Percentiles rank a stretch among this genome's conserved stretches.
These are phyloP conservation scores for Acheta domesticus DNA, from an alignment of 2,888 invertebrate genomes.

Conservation along the genomic window DNA sequence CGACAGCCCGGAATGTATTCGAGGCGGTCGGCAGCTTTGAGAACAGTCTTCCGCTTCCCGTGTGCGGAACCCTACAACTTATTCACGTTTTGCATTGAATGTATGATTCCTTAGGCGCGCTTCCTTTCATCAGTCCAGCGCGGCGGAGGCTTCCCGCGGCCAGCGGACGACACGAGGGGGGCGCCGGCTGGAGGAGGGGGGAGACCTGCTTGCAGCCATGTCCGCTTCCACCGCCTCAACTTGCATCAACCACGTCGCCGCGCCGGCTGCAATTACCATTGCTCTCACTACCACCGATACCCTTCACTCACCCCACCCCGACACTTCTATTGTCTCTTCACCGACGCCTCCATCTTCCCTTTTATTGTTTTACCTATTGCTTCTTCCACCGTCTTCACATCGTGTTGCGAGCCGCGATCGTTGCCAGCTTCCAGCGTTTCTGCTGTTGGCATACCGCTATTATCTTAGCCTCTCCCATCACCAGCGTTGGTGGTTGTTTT, in stretches of 20 bases:
- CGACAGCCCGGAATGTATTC: constrained; percentile 6
- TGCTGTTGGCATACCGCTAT: no score
- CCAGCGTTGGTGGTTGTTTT: no score
- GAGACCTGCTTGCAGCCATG: not conserved
- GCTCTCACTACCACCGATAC: no score
- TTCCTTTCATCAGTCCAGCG: not conserved
- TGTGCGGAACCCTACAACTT: not conserved
- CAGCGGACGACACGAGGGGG: not conserved
- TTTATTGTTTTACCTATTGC: no score
- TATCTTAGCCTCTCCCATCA: no score
- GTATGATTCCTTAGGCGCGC: not conserved
- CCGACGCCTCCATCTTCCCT: no score
- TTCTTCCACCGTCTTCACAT: no score
- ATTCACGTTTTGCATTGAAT: constrained; percentile 18
- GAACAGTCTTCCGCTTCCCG: not conserved
- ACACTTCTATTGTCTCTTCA: no score
- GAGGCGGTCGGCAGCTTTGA: not conserved
- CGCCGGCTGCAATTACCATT: no score
- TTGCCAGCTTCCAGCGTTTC: no score
- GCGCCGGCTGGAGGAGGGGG: not conserved
- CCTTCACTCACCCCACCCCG: no score
- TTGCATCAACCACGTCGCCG: not conserved
- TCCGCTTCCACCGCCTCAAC: not conserved
- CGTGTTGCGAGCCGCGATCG: no score
- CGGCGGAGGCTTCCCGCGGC: not conserved